These are phyloP conservation scores for Styela clava DNA, from an alignment of 23 tunicate genomes.

Conservation along the genomic window DNA sequence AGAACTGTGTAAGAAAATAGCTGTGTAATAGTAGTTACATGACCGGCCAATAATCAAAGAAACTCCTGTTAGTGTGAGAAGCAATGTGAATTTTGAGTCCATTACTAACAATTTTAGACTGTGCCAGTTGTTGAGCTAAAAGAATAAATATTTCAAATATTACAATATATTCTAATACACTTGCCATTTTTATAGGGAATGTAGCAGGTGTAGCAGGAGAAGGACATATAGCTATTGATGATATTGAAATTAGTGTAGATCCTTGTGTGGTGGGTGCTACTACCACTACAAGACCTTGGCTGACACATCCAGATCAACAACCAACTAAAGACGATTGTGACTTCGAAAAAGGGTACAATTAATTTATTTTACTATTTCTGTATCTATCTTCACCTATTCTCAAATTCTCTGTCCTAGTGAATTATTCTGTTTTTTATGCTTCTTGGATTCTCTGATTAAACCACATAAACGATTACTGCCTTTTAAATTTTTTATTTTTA, in stretches of 20 bases:
- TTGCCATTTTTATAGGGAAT: slow-evolving; percentile 26
- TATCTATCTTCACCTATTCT: neutral
- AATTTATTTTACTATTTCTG: neutral
- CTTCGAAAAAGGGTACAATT: slow-evolving; percentile 77
- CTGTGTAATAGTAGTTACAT: no score
- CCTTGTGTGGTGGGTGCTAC: slow-evolving; percentile 74
- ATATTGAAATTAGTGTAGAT: slow-evolving; percentile 48
- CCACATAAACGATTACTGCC: no score
- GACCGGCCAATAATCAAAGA: no score
- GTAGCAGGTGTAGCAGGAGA: slow-evolving; percentile 14
- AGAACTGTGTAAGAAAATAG: no score
- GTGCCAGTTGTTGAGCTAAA: no score
- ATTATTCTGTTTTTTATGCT: neutral
- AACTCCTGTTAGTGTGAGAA: no score
- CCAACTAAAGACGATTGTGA: slow-evolving; percentile 94
- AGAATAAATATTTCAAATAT: neutral
- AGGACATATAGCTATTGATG: slow-evolving; percentile 79
- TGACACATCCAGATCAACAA: slow-evolving; percentile 85
- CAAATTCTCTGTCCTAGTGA: neutral
- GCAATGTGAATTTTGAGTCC: no score
- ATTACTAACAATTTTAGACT: no score
- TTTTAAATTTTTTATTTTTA: no score
- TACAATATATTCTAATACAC: neutral
- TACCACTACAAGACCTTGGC: slow-evolving; percentile 70
- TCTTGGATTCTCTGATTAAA: no score